phyloP scores from a whole-genome alignment of 2,113 vertebrate species.

The Aythya baeri region DNA sequence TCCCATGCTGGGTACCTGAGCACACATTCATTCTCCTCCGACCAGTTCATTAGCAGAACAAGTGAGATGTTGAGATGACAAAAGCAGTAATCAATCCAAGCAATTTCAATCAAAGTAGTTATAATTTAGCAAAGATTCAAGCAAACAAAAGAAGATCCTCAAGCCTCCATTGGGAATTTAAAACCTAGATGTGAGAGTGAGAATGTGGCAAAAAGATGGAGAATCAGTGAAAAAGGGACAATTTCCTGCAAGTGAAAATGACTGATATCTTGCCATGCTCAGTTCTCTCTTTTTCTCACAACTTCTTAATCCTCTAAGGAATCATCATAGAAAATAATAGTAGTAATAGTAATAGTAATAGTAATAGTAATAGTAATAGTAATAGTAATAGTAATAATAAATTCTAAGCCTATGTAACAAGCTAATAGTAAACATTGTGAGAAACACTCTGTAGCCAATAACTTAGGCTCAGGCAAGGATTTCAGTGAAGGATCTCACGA shows the following conservation, averaged over 20 bases:
- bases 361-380: too few relatives aligned
- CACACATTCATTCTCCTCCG: fast-evolving
- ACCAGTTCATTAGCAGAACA: not conserved
- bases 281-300: not conserved
- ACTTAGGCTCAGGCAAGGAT: too few relatives aligned
- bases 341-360: too few relatives aligned
- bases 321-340: not conserved
- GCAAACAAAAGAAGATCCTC: not conserved
- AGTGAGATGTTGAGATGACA: not conserved
- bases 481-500: too few relatives aligned
- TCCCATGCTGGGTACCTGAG: not conserved
- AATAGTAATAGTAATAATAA: not conserved
- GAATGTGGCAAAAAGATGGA: not conserved
- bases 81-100: not conserved
- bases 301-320: not conserved
- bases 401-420: not conserved
- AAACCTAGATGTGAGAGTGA: not conserved
- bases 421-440: not conserved
- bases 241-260: not conserved
- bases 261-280: not conserved
- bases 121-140: not conserved
- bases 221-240: not conserved
- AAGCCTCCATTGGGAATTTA: not conserved
- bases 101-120: not conserved
- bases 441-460: too few relatives aligned